Conservation (phyloP, 2,113 vertebrate species). For the Sapajus apella region DNA sequence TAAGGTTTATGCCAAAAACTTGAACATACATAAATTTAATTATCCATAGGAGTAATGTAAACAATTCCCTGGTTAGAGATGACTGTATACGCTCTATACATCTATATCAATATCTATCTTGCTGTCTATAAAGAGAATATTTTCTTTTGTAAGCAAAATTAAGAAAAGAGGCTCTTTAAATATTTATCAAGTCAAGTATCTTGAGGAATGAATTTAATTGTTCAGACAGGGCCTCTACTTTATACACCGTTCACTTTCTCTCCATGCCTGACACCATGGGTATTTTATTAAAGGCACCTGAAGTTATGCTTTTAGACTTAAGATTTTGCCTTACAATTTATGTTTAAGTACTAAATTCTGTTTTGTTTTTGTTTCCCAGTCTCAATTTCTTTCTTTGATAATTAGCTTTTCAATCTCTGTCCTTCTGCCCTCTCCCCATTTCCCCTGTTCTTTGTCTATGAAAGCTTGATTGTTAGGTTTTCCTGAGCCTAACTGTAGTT, state of each 20-base stretch:
- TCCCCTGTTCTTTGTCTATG: background rate
- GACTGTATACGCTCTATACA: background rate
- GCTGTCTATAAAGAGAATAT: background rate
- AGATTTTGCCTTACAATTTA: background rate
- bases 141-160: background rate
- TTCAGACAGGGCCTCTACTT: background rate
- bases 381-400: background rate
- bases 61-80: background rate
- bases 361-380: background rate
- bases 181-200: background rate
- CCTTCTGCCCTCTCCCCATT: fast-evolving
- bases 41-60: background rate
- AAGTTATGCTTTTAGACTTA: background rate
- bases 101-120: background rate
- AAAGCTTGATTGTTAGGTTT: background rate
- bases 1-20: too few species aligned
- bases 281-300: background rate
- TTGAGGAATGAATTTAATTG: background rate
- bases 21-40: background rate
- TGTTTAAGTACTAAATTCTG: background rate
- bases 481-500: background rate
- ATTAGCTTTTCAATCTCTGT: background rate
- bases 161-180: background rate
- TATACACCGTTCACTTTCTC: background rate
- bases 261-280: background rate